These are phyloP conservation scores for Diprion similis DNA, from an alignment of 1,140 invertebrate genomes.

Conservation along the genomic window DNA sequence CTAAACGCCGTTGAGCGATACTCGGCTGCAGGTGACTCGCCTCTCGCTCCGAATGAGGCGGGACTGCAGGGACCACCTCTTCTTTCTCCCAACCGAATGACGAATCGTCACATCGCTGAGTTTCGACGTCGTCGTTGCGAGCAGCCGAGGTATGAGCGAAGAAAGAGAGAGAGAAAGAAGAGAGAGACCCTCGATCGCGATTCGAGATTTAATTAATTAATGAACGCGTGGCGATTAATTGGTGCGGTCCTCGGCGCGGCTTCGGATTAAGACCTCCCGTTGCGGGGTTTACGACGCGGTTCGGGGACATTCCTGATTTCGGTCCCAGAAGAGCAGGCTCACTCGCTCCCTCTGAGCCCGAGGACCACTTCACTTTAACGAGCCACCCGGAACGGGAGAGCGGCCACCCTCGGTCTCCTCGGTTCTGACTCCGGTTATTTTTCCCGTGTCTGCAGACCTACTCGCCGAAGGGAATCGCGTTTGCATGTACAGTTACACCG, in stretches of 20 bases:
- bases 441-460: too few species aligned
- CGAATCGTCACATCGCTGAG: too few species aligned
- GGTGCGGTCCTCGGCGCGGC: conserved; percentile 23
- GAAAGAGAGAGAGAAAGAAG: too few species aligned
- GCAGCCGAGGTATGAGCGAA: too few species aligned
- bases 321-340: conserved; percentile 38
- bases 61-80: too few species aligned
- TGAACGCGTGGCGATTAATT: conserved; percentile 44
- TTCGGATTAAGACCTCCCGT: conserved; percentile 36
- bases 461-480: too few species aligned
- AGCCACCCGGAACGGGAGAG: conserved; percentile 38
- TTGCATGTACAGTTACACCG: too few species aligned
- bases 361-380: conserved; percentile 53
- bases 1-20: background rate
- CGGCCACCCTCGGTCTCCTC: conserved; percentile 46
- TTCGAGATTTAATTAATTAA: conserved; percentile 46
- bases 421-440: too few species aligned
- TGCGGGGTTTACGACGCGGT: conserved; percentile 44
- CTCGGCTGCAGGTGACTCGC: too few species aligned
- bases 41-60: too few species aligned
- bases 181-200: background rate
- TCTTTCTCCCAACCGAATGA: too few species aligned
- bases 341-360: conserved; percentile 19
- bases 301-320: conserved; percentile 50
- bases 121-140: too few species aligned